Conservation (phyloP, 2,113 vertebrate species). For the Ornithorhynchus anatinus region DNA sequence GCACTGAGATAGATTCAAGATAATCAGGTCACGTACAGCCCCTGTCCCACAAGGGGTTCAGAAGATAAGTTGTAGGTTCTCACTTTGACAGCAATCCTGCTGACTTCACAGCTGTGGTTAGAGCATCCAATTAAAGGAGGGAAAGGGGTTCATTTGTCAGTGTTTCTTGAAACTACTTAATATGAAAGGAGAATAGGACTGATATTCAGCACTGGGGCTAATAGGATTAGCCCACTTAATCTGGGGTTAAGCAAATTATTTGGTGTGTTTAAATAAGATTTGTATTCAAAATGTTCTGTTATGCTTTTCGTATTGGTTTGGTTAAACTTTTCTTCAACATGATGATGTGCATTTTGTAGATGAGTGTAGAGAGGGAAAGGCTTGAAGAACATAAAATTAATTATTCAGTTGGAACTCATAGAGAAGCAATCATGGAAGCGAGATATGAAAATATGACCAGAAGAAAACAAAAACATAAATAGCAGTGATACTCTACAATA, state of each 20-base stretch:
- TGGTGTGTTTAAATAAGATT: neutral
- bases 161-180: neutral
- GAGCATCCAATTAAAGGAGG: neutral
- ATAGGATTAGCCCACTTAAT: neutral
- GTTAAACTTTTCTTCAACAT: neutral
- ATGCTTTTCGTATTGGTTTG: neutral
- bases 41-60: neutral
- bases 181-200: neutral
- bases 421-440: too few species aligned
- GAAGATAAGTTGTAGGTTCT: neutral
- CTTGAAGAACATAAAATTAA: neutral
- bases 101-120: neutral
- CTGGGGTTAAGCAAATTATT: neutral
- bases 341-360: neutral
- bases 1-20: too few species aligned
- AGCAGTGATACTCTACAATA: too few species aligned
- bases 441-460: too few species aligned
- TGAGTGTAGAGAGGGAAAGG: neutral
- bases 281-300: neutral
- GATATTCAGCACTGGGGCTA: neutral
- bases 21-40: too few species aligned
- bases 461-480: too few species aligned
- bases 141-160: neutral
- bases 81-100: neutral
- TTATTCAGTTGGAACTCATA: neutral